Percentiles rank a stretch among this genome's conserved stretches.
Conservation (phyloP, 2,113 vertebrate genomes). For the Haliaeetus leucogaster region DNA sequence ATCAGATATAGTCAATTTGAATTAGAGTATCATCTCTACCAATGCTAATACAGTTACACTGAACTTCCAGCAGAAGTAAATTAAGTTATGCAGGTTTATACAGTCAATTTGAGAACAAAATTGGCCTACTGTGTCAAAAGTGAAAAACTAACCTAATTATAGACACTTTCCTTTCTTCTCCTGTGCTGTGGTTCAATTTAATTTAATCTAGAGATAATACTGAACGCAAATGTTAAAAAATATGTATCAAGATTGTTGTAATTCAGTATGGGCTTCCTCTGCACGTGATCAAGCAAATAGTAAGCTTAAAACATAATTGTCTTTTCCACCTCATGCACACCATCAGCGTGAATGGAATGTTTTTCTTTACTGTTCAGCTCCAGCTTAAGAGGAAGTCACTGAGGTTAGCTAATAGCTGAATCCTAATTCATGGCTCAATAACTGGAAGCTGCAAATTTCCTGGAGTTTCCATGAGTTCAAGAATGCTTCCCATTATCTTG, state of each 20-base stretch:
- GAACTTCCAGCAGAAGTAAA: neutral
- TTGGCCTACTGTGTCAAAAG: neutral
- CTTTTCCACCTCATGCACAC: neutral
- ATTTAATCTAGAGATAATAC: neutral
- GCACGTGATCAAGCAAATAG: neutral
- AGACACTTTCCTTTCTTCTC: neutral
- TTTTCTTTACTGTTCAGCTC: neutral
- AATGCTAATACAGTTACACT: neutral
- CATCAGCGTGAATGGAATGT: neutral
- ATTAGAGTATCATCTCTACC: neutral
- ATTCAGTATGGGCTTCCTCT: neutral
- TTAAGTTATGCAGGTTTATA: neutral
- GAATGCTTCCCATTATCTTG: neutral
- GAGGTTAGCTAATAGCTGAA: neutral
- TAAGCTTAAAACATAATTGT: neutral
- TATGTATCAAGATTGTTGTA: neutral
- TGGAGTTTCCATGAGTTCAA: neutral
- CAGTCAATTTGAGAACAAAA: neutral
- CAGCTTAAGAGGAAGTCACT: neutral
- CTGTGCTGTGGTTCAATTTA: neutral
- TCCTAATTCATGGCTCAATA: neutral
- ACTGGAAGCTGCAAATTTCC: conserved; percentile 30
- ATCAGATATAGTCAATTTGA: neutral
- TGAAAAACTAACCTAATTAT: neutral
- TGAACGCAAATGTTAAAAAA: neutral